Conservation (phyloP, 2,888 invertebrate genomes). For the Rugalucina vietnamica region DNA sequence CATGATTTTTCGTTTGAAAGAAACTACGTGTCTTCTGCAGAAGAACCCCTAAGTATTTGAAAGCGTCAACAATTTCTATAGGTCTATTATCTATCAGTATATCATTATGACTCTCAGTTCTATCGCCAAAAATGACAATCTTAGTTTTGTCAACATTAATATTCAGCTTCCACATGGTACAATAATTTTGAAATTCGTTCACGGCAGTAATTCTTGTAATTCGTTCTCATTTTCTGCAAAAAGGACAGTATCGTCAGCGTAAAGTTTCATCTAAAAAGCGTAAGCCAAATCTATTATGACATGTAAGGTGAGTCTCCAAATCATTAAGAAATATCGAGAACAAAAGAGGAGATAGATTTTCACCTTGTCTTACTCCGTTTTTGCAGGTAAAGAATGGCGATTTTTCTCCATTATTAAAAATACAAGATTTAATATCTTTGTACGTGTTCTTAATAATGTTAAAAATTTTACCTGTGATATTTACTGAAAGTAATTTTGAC, state of each 20-base stretch:
- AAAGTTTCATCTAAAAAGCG: neutral
- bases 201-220: neutral
- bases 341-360: neutral
- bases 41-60: neutral
- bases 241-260: neutral
- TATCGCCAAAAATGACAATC: neutral
- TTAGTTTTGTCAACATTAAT: neutral
- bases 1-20: neutral
- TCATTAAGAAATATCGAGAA: neutral
- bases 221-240: neutral
- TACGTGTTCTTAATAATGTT: neutral
- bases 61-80: neutral
- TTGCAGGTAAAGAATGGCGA: neutral
- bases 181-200: neutral
- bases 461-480: neutral
- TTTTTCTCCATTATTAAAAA: neutral
- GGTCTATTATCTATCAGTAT: neutral
- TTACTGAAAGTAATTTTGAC: neutral
- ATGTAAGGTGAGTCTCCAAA: neutral
- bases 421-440: neutral
- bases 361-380: neutral
- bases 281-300: neutral
- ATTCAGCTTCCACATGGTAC: neutral
- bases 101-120: neutral
- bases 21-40: neutral